Percentiles rank a stretch among this genome's conserved stretches.
These are phyloP conservation scores for Linurgus olivaceus DNA, from an alignment of 2,797 vertebrate species.

Conservation along the genomic window DNA sequence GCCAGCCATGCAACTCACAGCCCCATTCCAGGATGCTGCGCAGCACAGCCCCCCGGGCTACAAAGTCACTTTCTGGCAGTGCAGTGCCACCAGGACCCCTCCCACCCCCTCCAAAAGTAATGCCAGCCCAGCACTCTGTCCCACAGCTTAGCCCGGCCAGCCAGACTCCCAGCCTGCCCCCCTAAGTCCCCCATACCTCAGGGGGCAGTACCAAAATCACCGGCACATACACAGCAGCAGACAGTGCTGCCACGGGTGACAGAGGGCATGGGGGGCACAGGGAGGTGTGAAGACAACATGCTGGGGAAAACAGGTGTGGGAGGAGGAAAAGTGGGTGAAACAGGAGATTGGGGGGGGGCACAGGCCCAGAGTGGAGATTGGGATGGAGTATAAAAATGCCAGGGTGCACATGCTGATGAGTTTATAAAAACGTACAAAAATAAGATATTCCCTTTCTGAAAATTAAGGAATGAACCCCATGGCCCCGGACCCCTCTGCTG, in stretches of 20 bases:
- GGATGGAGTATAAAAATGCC: constrained; percentile 27
- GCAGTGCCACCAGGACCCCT: background rate
- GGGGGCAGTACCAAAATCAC: background rate
- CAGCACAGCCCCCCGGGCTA: rapidly evolving
- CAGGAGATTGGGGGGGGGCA: background rate
- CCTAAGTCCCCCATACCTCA: rapidly evolving
- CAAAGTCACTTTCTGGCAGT: background rate
- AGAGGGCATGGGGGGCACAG: background rate
- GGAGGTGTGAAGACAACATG: background rate
- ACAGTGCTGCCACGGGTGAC: rapidly evolving
- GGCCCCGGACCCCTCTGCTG: background rate
- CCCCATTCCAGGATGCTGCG: rapidly evolving
- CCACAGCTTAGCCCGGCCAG: background rate
- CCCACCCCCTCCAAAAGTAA: background rate
- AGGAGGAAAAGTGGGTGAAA: background rate
- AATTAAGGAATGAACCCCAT: constrained; percentile 20
- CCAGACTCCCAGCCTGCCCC: background rate
- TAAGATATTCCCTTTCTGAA: constrained; percentile 58
- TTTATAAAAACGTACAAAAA: constrained; percentile 69
- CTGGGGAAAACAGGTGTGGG: rapidly evolving
- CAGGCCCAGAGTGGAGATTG: background rate
- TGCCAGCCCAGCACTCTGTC: background rate
- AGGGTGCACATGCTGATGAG: background rate
- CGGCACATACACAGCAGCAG: background rate
- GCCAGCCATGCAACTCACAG: background rate